Percentiles rank a stretch among this genome's conserved stretches.
These are phyloP conservation scores for Brachypodius melanocephalos DNA, from an alignment of 2,113 vertebrate genomes.

Conservation along the genomic window DNA sequence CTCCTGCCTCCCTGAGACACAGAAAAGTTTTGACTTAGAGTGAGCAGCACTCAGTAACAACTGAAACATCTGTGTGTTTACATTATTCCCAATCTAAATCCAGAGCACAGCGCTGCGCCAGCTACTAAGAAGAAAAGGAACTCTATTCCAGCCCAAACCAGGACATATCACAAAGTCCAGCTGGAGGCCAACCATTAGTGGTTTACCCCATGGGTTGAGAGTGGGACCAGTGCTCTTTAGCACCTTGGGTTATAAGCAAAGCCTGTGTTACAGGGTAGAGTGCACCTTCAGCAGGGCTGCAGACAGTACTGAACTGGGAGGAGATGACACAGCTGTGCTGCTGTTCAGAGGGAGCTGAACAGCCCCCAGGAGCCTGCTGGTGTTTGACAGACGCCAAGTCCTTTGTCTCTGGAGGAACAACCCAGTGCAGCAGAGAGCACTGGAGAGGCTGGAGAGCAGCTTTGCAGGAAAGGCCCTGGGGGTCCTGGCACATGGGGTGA, in stretches of 20 bases:
- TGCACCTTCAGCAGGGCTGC: neutral
- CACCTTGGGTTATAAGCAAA: neutral
- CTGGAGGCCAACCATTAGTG: neutral
- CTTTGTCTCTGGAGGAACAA: neutral
- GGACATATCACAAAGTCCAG: neutral
- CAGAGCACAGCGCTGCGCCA: neutral
- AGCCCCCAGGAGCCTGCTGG: neutral
- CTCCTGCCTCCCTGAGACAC: neutral
- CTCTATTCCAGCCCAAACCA: neutral
- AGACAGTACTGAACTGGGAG: neutral
- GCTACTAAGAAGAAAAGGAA: neutral
- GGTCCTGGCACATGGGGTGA: neutral
- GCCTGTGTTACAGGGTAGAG: neutral
- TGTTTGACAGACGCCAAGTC: neutral
- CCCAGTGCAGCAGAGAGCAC: neutral
- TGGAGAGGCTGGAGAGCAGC: neutral
- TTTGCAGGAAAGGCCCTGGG: neutral
- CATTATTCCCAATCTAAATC: neutral
- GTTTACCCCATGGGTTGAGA: neutral
- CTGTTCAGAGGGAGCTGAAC: neutral
- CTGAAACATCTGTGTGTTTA: neutral
- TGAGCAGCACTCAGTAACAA: neutral
- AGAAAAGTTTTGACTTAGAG: neutral
- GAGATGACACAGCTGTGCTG: neutral
- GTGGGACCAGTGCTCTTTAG: neutral